A percentile compares a stretch with the other conserved stretches of the same genome.
phyloP scores from a whole-genome alignment of 2,113 vertebrate species.

The Onychostoma macrolepis region DNA sequence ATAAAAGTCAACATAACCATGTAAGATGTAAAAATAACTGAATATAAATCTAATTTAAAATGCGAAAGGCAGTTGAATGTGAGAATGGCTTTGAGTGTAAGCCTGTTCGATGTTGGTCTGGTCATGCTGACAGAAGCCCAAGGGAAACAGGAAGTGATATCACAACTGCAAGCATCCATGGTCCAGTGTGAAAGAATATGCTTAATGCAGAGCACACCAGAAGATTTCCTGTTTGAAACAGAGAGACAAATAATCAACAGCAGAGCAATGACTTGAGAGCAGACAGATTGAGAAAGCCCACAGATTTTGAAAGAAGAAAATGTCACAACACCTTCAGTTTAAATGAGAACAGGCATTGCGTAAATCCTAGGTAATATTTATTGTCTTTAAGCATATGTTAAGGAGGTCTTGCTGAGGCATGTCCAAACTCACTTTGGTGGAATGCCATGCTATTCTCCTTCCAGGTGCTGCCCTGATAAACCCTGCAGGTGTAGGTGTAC shows the following conservation, averaged over 20 bases:
- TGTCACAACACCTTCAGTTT: not conserved
- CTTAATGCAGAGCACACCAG: constrained; percentile 77
- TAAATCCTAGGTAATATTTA: not conserved
- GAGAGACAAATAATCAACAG: not conserved
- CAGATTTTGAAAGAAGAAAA: not conserved
- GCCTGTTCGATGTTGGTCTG: not conserved
- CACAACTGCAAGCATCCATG: constrained; percentile 67
- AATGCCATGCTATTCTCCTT: constrained; percentile 82
- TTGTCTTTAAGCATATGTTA: not conserved
- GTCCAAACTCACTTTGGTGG: constrained; percentile 74
- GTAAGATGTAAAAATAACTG: not conserved
- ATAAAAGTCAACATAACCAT: not conserved
- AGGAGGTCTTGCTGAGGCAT: not conserved
- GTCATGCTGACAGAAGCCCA: constrained; percentile 70
- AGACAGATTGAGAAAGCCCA: not conserved
- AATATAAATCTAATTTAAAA: not conserved
- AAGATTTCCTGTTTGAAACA: constrained; percentile 68
- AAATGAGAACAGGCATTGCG: not conserved
- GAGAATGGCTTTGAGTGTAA: not conserved
- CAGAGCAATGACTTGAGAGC: not conserved
- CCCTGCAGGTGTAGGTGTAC: constrained; percentile 80
- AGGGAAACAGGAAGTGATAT: constrained; percentile 73
- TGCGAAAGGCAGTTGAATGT: constrained; percentile 25
- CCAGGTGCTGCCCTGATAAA: constrained; percentile 74
- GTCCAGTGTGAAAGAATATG: constrained; percentile 64